These are phyloP conservation scores for Drosophila kambysellisi DNA, from an alignment of 2,888 invertebrate genomes.

Conservation along the genomic window DNA sequence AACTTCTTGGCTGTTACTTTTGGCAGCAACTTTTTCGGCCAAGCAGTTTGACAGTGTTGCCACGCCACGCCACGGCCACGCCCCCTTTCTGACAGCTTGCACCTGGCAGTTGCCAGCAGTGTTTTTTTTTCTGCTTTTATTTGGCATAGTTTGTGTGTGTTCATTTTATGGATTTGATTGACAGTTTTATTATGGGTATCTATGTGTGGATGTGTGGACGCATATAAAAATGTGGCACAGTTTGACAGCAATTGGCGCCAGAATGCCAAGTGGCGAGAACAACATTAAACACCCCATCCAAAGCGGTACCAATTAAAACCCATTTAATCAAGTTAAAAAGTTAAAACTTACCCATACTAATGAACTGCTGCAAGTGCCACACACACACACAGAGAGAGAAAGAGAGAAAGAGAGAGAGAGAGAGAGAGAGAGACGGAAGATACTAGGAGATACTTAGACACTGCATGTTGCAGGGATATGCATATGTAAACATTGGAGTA, in stretches of 20 bases:
- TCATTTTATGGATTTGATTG: conserved; percentile 54
- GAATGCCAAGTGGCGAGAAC: conserved; percentile 8
- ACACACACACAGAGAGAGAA: neutral
- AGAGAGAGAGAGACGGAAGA: neutral
- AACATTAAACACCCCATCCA: conserved; percentile 34
- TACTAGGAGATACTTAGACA: conserved; percentile 2
- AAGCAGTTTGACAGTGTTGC: conserved; percentile 35
- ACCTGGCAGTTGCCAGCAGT: conserved; percentile 14
- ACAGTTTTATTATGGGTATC: conserved; percentile 67
- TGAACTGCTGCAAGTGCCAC: conserved; percentile 1
- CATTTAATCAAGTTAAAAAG: conserved; percentile 81
- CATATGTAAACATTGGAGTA: conserved; percentile 19
- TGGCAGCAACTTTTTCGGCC: conserved; percentile 15
- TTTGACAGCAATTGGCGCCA: conserved; percentile 37
- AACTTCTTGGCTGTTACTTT: conserved; percentile 36
- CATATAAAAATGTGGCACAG: conserved; percentile 34
- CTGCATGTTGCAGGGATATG: conserved; percentile 27
- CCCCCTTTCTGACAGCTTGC: conserved; percentile 4
- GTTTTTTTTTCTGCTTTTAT: conserved; percentile 3
- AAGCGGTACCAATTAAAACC: conserved; percentile 74
- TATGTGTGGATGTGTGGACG: neutral
- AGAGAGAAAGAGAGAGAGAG: neutral
- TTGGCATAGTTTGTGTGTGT: conserved; percentile 32
- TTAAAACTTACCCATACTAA: conserved; percentile 37
- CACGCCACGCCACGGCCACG: conserved; percentile 8